Evolutionary conservation across 2,113 vertebrate genomes (phyloP), one percentile per base, ranked within the genome.

Genomic region (Tringa solitaria): DNA sequence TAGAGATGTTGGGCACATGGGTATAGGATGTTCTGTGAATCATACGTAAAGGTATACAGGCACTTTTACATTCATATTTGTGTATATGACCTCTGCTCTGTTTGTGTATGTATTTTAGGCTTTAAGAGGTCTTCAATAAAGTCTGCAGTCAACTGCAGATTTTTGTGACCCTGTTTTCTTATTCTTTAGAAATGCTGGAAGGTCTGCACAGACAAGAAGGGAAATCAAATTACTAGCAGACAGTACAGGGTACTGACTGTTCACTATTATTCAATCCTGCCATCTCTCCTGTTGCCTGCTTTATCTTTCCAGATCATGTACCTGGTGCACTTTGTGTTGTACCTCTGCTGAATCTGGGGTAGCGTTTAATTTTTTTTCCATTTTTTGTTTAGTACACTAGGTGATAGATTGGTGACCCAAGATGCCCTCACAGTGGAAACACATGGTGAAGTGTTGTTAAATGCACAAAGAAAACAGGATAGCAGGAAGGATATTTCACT

Each of bases 401-500:
- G 45, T 67, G 89, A 84, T 78, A 72, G 64, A 78, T 23, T 72
- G 56, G 46, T 48, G 83, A 90, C 86, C 79, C 79, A 59, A n/a
- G 64, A 48, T 68, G 85, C 51, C 53, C 51, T 83, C 51, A 18
- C 60, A 83, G 50, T 45, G 64, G 59, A 84, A 92, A 84, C 51
- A 94, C 85, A 64, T 1, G 2, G 43, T 78, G 56, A 90, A 78
- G 28, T 56, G 79, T 59, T 91, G 50, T 51, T 81, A 84, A 93
- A 96, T 77, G 41, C 70, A 84, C 51, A 80, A 90, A 90, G 33
- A 24, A 87, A 89, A 87, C 70, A 82, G 37, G 35, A 67, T 85
- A 79, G 87, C 69, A 78, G 50, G 63, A 89, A 87, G 9, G 39
- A 75, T 72, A 27, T 60, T 75, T 90, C 63, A 59, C 26, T 90